Conservation (phyloP, 2,797 vertebrate species). For the Coluber constrictor region DNA sequence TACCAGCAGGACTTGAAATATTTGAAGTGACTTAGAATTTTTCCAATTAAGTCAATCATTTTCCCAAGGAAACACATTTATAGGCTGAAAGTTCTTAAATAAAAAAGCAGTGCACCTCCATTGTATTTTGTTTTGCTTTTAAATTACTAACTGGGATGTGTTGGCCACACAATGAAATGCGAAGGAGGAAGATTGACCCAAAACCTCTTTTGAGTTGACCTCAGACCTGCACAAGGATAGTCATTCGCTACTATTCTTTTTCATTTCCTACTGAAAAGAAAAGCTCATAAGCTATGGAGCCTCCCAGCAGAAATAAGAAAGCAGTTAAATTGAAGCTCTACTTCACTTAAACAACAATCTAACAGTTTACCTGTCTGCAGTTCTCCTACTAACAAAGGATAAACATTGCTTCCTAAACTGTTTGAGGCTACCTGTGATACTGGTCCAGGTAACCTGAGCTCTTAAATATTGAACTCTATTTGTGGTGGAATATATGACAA, state of each 20-base stretch:
- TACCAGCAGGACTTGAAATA: neutral
- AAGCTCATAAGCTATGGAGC: slow-evolving; percentile 53
- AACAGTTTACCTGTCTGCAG: slow-evolving; percentile 39
- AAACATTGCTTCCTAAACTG: slow-evolving; percentile 25
- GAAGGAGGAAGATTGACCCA: slow-evolving; percentile 46
- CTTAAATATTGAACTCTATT: slow-evolving; percentile 6
- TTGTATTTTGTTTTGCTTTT: neutral
- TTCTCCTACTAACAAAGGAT: slow-evolving; percentile 37
- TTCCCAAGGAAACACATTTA: slow-evolving; percentile 7
- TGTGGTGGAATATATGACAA: neutral
- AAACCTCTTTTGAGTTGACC: slow-evolving; percentile 56
- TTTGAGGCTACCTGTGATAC: slow-evolving; percentile 29
- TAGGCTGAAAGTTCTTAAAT: slow-evolving; percentile 23
- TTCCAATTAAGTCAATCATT: neutral
- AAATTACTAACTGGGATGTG: neutral
- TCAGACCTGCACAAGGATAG: slow-evolving; percentile 46
- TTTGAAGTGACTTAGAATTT: neutral
- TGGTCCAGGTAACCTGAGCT: neutral
- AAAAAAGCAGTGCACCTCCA: slow-evolving; percentile 4
- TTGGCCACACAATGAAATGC: neutral
- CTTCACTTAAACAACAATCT: slow-evolving; percentile 49
- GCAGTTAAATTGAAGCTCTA: slow-evolving; percentile 51
- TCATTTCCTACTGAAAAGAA: slow-evolving; percentile 62
- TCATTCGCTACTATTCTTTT: slow-evolving; percentile 62
- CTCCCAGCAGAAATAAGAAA: slow-evolving; percentile 48